Percentiles rank a stretch among this genome's conserved stretches.
Evolutionary conservation across 2,797 vertebrate species (phyloP).

Genomic region (Myiotriccus ornatus): DNA sequence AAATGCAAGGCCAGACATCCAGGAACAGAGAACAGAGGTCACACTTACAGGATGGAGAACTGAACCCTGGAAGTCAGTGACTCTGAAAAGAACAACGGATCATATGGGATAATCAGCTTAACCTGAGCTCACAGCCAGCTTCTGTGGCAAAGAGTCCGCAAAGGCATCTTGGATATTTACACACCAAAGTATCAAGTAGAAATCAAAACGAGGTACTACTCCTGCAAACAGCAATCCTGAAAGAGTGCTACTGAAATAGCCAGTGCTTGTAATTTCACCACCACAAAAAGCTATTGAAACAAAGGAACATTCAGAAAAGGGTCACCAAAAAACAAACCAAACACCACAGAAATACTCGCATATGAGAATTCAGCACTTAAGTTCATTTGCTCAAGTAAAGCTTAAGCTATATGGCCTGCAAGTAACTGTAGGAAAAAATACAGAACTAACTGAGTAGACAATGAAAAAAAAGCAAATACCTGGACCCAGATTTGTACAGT

Average conservation of each 20-base stretch:
- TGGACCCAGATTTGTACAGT: not conserved
- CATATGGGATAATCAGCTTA: not conserved
- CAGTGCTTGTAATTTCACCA: not conserved
- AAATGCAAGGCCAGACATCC: conserved; percentile 28
- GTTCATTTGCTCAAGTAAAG: not conserved
- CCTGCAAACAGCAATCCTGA: not conserved
- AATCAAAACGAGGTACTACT: not conserved
- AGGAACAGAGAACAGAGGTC: not conserved
- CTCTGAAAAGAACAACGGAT: conserved; percentile 46
- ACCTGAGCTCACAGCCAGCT: not conserved
- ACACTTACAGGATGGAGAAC: conserved; percentile 22
- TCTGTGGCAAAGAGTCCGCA: not conserved
- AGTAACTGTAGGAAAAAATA: not conserved
- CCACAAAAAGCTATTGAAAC: not conserved
- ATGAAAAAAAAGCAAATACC: not conserved
- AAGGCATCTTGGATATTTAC: not conserved
- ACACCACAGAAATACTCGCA: not conserved
- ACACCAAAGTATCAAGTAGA: not conserved
- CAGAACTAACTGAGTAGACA: not conserved
- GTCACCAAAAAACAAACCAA: not conserved
- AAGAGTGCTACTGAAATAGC: not conserved
- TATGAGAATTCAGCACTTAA: not conserved
- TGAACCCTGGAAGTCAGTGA: conserved; percentile 28
- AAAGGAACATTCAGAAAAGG: not conserved
- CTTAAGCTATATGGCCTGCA: not conserved